phyloP scores from a whole-genome alignment of 2,888 invertebrate genomes.

The Cantharis flavilabris region DNA sequence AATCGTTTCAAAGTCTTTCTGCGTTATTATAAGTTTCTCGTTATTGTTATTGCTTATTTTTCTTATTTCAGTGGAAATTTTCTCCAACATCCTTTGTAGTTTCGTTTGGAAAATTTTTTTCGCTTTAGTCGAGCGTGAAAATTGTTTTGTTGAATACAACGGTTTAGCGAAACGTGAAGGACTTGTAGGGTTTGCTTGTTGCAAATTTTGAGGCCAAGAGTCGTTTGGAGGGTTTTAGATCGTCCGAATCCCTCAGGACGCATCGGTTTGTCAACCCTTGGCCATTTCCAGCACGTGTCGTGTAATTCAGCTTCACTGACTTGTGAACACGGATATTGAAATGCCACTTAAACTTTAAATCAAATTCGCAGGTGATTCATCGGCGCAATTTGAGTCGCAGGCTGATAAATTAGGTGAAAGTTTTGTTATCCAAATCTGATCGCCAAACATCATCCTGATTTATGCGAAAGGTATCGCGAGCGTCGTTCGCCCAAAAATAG shows the following conservation, averaged over 20 bases:
- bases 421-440: constrained; percentile 10
- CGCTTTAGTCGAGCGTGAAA: background rate
- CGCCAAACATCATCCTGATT: background rate
- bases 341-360: constrained; percentile 52
- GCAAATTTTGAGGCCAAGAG: constrained; percentile 15
- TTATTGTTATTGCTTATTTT: constrained; percentile 28
- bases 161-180: constrained; percentile 5
- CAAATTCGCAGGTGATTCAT: constrained; percentile 50
- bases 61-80: constrained; percentile 9
- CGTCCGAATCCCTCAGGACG: constrained; percentile 39
- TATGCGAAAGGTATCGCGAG: background rate
- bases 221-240: constrained; percentile 12
- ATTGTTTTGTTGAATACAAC: background rate
- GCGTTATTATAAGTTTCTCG: constrained; percentile 27
- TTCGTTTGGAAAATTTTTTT: background rate
- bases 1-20: constrained; percentile 26
- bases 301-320: constrained; percentile 44
- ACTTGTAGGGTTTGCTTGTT: constrained; percentile 5
- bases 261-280: constrained; percentile 46
- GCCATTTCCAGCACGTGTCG: constrained; percentile 46
- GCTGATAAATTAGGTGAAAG: constrained; percentile 26
- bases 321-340: constrained; percentile 52
- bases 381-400: constrained; percentile 40
- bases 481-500: background rate
- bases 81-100: background rate